Conservation (phyloP, 2,113 vertebrate genomes). For the Nettapus auritus region DNA sequence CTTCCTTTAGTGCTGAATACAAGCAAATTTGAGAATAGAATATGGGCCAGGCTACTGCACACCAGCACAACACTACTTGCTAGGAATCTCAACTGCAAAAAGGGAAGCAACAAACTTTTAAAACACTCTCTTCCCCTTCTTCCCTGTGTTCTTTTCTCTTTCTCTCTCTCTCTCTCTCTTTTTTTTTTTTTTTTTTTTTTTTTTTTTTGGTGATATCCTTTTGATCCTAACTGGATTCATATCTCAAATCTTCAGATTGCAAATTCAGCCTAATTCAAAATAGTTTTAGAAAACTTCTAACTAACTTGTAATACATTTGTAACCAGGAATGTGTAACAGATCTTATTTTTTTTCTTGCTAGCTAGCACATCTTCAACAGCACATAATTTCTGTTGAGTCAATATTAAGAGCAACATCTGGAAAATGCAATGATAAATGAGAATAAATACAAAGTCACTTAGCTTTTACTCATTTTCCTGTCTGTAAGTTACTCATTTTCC, state of each 20-base stretch:
- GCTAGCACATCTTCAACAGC: not conserved
- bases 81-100: not conserved
- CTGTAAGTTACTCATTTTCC: not conserved
- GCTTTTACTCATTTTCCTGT: not conserved
- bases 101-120: not conserved
- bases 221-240: not conserved
- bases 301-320: not conserved
- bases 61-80: rapidly evolving
- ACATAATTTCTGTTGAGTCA: not conserved
- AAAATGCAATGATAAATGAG: conserved; percentile 35
- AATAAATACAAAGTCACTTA: conserved; percentile 25
- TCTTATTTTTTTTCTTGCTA: not conserved
- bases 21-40: not conserved
- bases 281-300: not conserved
- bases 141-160: not conserved
- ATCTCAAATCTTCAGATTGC: not conserved
- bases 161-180: too few relatives aligned
- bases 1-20: not conserved
- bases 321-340: not conserved
- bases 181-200: too few relatives aligned
- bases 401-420: conserved; percentile 20
- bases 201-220: too few relatives aligned
- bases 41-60: not conserved
- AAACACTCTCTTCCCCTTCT: not conserved
- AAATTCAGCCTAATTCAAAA: not conserved